phyloP scores from a whole-genome alignment of 2,888 invertebrate genomes.

The Epinotia demarniana region DNA sequence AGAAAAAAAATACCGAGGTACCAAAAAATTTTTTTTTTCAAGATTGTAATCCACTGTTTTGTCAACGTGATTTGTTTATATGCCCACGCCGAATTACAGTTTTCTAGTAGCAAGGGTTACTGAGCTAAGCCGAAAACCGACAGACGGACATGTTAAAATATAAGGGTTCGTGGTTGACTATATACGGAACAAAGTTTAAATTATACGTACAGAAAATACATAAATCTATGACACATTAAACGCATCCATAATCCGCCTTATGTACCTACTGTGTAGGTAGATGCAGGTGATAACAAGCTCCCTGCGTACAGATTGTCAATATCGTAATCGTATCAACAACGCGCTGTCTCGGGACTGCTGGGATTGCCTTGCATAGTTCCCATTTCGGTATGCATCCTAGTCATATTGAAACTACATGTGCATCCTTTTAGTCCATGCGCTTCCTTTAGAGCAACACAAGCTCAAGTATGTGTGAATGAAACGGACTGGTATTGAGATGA shows the following conservation, averaged over 20 bases:
- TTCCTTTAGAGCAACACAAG: neutral
- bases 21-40: too few species aligned
- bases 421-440: neutral
- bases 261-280: neutral
- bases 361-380: conserved; percentile 17
- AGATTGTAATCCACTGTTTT: too few species aligned
- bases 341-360: conserved; percentile 11
- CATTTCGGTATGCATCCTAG: neutral
- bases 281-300: conserved; percentile 2
- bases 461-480: neutral
- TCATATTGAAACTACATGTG: neutral
- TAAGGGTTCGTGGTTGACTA: too few species aligned
- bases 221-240: neutral
- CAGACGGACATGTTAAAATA: too few species aligned
- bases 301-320: conserved; percentile 23
- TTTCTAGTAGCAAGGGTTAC: too few species aligned
- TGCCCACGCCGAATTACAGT: too few species aligned
- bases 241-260: neutral
- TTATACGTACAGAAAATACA: too few species aligned
- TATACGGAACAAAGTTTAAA: too few species aligned
- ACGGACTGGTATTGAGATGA: neutral
- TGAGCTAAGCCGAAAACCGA: too few species aligned
- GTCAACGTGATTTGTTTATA: too few species aligned
- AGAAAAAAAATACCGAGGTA: too few species aligned
- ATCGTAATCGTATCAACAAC: conserved; percentile 19